Evolutionary conservation across 2,113 vertebrate genomes (phyloP), one percentile per base, ranked within the genome.

Genomic region (Scomber japonicus): DNA sequence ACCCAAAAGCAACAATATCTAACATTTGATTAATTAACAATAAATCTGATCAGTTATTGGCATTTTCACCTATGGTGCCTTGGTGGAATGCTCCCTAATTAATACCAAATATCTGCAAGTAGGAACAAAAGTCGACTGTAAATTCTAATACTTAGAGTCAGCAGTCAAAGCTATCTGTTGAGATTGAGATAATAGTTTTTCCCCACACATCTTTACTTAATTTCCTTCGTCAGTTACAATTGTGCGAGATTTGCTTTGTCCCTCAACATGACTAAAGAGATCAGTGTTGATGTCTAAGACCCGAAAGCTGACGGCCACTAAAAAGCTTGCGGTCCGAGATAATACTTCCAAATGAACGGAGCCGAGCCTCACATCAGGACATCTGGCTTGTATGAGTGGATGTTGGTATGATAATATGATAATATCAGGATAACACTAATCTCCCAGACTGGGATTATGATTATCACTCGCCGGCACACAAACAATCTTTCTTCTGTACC

Each of bases 361-460:
- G 50, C 9, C 31, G 60, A 78, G 76, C 68, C 55, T 14, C 50
- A 17, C 54, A 64, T 51, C 46, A 77, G 71, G 63, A 87, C 69
- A 81, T 76, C 75, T 84, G 74, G 57, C 54, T 45, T 21, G 17
- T 75, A 54, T 51, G 51, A 70, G 53, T 57, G 31, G 48, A 82
- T 84, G 78, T 83, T 84, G 69, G n/a, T 80, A 45, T 54, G 81
- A 83, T 85, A 46, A 82, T 83, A 77, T 83, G 5, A 10, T 40
- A 40, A 40, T 10, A 40, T 40, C 65, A 75, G 80, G 82, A 85
- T 90, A 59, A 79, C 80, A 83, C 60, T 80, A 74, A 88, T 85
- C 53, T 3, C 56, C 45, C 78, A 87, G 72, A 87, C 72, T 76
- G 49, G 82, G 88, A 88, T 91, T 86, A 89, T 71, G 75, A 80